Conservation (phyloP, 2,888 invertebrate genomes). For the Acronicta alni region DNA sequence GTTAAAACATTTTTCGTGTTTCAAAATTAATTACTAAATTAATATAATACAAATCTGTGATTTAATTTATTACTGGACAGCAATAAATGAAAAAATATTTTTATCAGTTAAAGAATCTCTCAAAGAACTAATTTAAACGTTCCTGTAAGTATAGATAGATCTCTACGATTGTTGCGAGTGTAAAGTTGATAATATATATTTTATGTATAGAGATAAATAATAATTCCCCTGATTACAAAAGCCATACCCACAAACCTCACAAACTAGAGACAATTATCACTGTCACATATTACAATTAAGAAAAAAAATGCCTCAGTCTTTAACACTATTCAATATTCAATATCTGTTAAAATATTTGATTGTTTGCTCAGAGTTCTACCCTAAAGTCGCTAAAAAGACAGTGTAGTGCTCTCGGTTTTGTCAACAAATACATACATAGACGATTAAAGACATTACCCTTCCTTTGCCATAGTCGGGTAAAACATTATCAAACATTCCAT, state of each 20-base stretch:
- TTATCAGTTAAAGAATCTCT: conserved; percentile 67
- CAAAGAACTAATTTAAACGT: conserved; percentile 85
- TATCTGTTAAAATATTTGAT: too few relatives aligned
- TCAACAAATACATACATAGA: not conserved
- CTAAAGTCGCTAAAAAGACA: not conserved
- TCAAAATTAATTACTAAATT: conserved; percentile 79
- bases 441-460: too few relatives aligned
- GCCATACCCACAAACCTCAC: conserved; percentile 9
- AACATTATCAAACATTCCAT: conserved; percentile 6
- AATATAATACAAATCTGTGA: conserved; percentile 85
- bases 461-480: too few relatives aligned
- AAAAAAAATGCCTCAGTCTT: too few relatives aligned
- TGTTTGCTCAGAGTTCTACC: too few relatives aligned
- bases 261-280: not conserved
- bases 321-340: too few relatives aligned
- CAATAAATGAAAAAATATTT: conserved; percentile 62
- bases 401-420: not conserved
- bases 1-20: conserved; percentile 61
- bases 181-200: conserved; percentile 60
- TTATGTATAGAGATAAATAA: conserved; percentile 46
- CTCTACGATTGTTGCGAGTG: conserved; percentile 84
- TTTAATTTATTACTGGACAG: conserved; percentile 86
- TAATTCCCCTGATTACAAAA: conserved; percentile 7
- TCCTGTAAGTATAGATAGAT: conserved; percentile 88
- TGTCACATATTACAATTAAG: not conserved